Evolutionary conservation across 2,888 invertebrate genomes (phyloP).

Genomic region (Daptonema setosum): DNA sequence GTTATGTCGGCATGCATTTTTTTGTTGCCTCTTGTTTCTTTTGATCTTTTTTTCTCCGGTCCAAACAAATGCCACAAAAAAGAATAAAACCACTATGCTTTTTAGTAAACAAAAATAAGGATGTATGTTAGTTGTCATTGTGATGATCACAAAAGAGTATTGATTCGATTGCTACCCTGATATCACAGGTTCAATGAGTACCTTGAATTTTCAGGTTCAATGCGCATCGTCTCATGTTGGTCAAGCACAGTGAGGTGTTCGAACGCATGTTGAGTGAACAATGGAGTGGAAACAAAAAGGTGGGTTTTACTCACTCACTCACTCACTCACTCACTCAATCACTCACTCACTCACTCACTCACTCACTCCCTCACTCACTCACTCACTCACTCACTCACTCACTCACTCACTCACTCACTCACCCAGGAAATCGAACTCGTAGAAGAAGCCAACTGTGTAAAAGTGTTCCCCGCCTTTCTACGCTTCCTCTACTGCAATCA

Average conservation of each 20-base stretch:
- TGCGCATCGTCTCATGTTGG: slow-evolving; percentile 32
- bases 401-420: neutral
- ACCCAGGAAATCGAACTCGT: slow-evolving; percentile 23
- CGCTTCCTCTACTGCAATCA: slow-evolving; percentile 32
- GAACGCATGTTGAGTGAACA: slow-evolving; percentile 31
- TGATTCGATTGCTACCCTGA: too few relatives aligned
- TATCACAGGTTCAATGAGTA: too few relatives aligned
- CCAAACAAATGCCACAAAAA: too few relatives aligned
- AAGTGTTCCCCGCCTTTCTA: slow-evolving; percentile 29
- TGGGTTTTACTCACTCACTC: slow-evolving; percentile 1
- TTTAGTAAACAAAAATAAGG: too few relatives aligned
- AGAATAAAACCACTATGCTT: too few relatives aligned
- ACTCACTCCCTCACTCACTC: slow-evolving; percentile 4
- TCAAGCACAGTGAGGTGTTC: slow-evolving; percentile 33
- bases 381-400: neutral
- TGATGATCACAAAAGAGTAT: too few relatives aligned
- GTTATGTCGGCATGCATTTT: too few relatives aligned
- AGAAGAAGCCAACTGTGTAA: slow-evolving; percentile 28
- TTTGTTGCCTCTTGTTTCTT: too few relatives aligned
- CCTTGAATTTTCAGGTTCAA: slow-evolving; percentile 26
- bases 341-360: slow-evolving; percentile 6
- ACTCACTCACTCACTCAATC: neutral
- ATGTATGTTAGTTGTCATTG: too few relatives aligned
- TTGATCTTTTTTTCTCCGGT: too few relatives aligned
- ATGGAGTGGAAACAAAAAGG: slow-evolving; percentile 24